Conservation (phyloP, 2,113 vertebrate species). For the Heloderma charlesbogerti region DNA sequence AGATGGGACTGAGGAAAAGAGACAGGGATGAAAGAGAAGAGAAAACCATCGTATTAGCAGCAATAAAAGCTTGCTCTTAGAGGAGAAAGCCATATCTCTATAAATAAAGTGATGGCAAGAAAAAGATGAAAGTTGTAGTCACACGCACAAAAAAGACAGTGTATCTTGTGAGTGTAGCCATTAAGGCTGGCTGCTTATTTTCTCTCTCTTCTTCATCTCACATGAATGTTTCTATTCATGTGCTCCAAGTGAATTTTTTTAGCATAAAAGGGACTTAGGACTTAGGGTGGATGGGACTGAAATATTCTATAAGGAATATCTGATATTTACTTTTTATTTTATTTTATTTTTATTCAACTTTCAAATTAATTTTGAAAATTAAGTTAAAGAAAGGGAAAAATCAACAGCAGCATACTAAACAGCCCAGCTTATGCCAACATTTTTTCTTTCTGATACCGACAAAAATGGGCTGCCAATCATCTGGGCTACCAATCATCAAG, state of each 20-base stretch:
- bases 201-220: not conserved
- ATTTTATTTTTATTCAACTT: too few relatives aligned
- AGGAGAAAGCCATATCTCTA: not conserved
- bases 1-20: constrained; percentile 25
- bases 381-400: too few relatives aligned
- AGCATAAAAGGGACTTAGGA: not conserved
- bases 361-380: too few relatives aligned
- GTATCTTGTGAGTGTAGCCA: constrained; percentile 3
- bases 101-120: constrained; percentile 18
- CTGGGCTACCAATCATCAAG: too few relatives aligned
- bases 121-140: constrained; percentile 27
- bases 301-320: not conserved
- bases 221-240: not conserved
- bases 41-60: constrained; percentile 21
- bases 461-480: too few relatives aligned
- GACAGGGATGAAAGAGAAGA: constrained; percentile 43
- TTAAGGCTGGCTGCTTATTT: constrained; percentile 1
- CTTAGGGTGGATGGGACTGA: not conserved
- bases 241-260: not conserved
- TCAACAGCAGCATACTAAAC: too few relatives aligned
- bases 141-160: not conserved
- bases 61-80: constrained; percentile 30
- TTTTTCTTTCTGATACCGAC: too few relatives aligned
- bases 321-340: not conserved
- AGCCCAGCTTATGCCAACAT: too few relatives aligned